phyloP scores from a whole-genome alignment of 2,113 vertebrate genomes.

The Chaetodon trifascialis region DNA sequence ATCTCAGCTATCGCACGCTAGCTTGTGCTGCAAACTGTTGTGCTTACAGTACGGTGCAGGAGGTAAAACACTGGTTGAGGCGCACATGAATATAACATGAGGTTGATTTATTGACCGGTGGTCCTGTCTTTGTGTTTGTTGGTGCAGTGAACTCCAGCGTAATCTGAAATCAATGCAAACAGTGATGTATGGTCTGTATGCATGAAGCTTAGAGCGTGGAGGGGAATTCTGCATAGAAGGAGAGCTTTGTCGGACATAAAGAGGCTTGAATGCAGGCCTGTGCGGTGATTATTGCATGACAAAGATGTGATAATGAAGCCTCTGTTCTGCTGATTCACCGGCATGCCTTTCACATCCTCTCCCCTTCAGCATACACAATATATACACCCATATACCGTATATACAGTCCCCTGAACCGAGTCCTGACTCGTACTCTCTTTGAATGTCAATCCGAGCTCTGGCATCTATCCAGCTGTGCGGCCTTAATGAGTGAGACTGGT shows the following conservation, averaged over 20 bases:
- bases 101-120: constrained; percentile 69
- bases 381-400: neutral
- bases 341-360: neutral
- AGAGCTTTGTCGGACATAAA: constrained; percentile 8
- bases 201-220: constrained; percentile 25
- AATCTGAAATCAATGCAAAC: constrained; percentile 75
- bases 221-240: neutral
- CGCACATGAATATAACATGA: constrained; percentile 73
- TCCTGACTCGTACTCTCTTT: constrained; percentile 4
- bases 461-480: constrained; percentile 47
- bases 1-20: neutral
- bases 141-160: constrained; percentile 61
- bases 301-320: rapidly evolving
- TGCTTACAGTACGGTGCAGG: constrained; percentile 12
- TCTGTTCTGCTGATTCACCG: neutral
- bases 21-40: neutral
- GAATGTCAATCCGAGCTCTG: constrained; percentile 43
- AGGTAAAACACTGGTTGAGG: constrained; percentile 64
- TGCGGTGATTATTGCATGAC: constrained; percentile 15
- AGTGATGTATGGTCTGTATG: constrained; percentile 61
- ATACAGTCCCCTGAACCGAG: neutral
- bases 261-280: constrained; percentile 11
- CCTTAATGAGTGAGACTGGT: constrained; percentile 55
- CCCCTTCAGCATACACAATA: neutral
- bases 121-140: constrained; percentile 66